Base-by-base conservation (phyloP, 2,888 invertebrate genomes). In the Endomychus coccineus region DNA sequence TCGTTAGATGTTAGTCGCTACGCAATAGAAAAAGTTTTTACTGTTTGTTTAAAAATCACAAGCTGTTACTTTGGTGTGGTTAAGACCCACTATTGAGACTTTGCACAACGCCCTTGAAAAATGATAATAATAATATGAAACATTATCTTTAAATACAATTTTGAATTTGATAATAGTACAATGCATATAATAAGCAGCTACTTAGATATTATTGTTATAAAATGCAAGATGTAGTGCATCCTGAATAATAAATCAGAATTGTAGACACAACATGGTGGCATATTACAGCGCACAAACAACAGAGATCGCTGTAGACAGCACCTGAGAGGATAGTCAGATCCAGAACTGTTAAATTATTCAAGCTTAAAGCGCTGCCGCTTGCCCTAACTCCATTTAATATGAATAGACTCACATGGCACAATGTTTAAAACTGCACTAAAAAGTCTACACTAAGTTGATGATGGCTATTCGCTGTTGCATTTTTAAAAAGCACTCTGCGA, bases 351-450 rank as follows among this genome's bases (percentile, higher is more conserved):
- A 53, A 62, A 63, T 63, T 58, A 64, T 64, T 60, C 55, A 64
- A 45, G 49, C 53, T 54, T 56, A 59, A 60, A 63, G 61, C 62
- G 59, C 54, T 58, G 58, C 59, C 55, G 54, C 47, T 56, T 52
- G 54, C 56, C 56, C 58, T 50, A 56, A 59, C 58, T 53, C 58
- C 59, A 64, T 64, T 59, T 61, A 63, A 63, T 62, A 64, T 64
- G 63, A 61, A 64, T 63, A 58, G 61, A 59, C 55, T 58, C 55
- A 46, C 57, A 57, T 53, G 57, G 53, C 54, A 55, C 57, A 59
- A 58, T 56, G 59, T 57, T 52, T 50, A 52, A 45, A 49, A 47
- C 42, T 43, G 42, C 38, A 43, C 46, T 41, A 43, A 46, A 48
- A 46, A 44, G 32, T 44, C 42, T 34, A 39, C 35, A 30, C 39